Evolutionary conservation across 2,113 vertebrate genomes (phyloP).

Genomic region (Sphyrna mokarran): DNA sequence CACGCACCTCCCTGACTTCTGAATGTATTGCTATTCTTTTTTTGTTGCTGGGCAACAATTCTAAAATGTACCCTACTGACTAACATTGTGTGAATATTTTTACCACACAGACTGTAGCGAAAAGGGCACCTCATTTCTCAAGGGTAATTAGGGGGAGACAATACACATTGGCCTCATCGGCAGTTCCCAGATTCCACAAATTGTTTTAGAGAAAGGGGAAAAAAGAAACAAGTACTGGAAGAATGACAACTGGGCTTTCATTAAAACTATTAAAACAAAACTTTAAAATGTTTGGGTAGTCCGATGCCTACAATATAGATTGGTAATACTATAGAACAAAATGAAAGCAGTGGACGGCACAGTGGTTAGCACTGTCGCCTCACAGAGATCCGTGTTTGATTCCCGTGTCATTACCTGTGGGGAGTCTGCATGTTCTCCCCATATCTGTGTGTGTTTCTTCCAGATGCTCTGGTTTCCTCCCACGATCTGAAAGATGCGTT

Average conservation of each 20-base stretch:
- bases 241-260: neutral
- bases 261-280: neutral
- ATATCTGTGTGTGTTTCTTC: no score
- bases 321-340: neutral
- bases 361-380: no score
- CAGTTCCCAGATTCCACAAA: neutral
- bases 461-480: no score
- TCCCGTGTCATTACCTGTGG: no score
- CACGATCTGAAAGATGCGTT: no score
- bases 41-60: neutral
- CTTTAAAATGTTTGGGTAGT: neutral
- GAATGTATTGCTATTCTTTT: no score
- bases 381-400: no score
- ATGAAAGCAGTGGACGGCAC: neutral
- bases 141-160: neutral
- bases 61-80: neutral
- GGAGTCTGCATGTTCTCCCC: no score
- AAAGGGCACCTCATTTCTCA: neutral
- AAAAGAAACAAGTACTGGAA: neutral
- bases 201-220: neutral
- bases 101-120: neutral
- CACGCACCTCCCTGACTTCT: no score
- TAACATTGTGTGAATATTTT: neutral
- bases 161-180: no score
- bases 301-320: neutral